phyloP scores from a whole-genome alignment of 2,888 invertebrate species.

The Polymixis lichenea region DNA sequence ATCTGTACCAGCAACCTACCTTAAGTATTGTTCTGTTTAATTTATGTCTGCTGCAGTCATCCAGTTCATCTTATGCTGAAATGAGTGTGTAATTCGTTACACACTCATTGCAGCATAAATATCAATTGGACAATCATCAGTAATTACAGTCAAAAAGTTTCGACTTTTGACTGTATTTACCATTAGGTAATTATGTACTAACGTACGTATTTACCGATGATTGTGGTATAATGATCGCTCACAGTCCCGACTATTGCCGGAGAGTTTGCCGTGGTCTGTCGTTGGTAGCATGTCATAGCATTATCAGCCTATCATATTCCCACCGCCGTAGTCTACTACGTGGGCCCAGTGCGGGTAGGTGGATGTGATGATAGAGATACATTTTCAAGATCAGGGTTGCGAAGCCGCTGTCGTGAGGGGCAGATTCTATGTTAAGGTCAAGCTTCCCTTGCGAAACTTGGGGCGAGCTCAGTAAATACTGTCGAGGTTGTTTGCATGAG shows the following conservation, averaged over 20 bases:
- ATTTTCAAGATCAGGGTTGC: constrained; percentile 10
- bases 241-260: not conserved
- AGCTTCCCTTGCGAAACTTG: not conserved
- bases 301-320: no score
- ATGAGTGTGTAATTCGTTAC: no score
- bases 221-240: not conserved
- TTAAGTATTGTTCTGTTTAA: no score
- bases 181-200: no score
- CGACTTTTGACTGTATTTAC: not conserved
- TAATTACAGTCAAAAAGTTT: not conserved
- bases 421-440: constrained; percentile 1
- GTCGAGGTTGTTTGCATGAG: no score
- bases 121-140: no score
- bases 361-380: not conserved
- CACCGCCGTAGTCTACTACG: no score
- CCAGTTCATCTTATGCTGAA: no score
- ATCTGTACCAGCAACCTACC: not conserved
- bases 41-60: no score
- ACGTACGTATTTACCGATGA: not conserved
- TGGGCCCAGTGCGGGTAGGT: no score
- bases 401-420: not conserved
- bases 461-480: constrained; percentile 7
- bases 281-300: no score
- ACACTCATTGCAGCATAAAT: no score
- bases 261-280: not conserved